Evolutionary conservation across 1,140 invertebrate species (phyloP), one percentile per base, ranked within the genome.

Genomic region (Maniola jurtina): DNA sequence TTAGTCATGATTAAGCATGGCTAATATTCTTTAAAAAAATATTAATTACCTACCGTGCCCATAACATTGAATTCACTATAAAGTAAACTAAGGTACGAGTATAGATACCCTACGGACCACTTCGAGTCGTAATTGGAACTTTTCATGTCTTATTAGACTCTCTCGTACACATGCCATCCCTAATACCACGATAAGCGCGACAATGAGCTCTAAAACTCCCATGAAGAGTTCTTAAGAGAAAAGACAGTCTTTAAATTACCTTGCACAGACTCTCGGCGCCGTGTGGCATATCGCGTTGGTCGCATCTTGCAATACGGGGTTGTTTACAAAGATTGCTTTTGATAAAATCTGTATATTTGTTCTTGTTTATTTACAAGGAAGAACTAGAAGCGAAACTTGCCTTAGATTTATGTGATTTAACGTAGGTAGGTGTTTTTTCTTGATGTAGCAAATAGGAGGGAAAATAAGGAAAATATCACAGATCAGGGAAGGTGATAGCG

Each of bases 201-300:
- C 52, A 55, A 6, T 34, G 52, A 55, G 52, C 52, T 55, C 52
- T 55, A 63, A 48, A 50, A 42, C 52, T 16, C 35, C 61, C 36
- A 40, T 55, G 61, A 63, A 63, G 52, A 63, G 25, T 38, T 63
- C 50, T 63, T 63, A 42, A 63, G 14, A 63, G 50, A 63, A 55
- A 63, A 63, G 61, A n/a, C 52, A 42, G 61, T 63, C 35, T 63
- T 63, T 63, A 63, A 55, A 63, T 56, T 63, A 63, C 61, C 61
- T 63, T 63, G 36, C 33, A 63, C 61, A 63, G 61, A 63, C 61
- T 63, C 50, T 42, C 11, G 61, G 61, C 61, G 61, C 50, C 61
- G 52, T 55, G 52, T 45, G 15, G 15, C 52, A 38, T 63, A 63
- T 63, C 61, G 36, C 35, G 50, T 55, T 16, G 42, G 61, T 55